Evolutionary conservation across 2,888 invertebrate genomes (phyloP), one percentile per base, ranked within the genome.

Genomic region (Heterodera filipjevi): DNA sequence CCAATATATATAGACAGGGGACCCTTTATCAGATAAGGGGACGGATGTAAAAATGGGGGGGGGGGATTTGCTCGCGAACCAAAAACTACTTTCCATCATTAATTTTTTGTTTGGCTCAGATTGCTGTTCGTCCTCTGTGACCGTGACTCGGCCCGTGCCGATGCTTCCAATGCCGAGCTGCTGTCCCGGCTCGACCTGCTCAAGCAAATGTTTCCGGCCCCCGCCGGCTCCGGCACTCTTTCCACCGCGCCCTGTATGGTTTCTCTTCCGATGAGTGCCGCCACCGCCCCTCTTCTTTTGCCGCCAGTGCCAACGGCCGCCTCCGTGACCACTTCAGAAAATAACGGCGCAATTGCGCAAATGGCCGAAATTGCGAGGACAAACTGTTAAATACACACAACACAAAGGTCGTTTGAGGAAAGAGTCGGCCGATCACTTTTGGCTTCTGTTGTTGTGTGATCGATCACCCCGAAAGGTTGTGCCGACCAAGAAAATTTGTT

Each of bases 111-210:
- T 6, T 3, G 2, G 44, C 75, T 79, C 39, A 81, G 81, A 64
- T 68, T 81, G 30, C 73, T 81, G 16, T 81, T 75, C 76, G 71
- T 77, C 19, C 59, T 82, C n/a, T 83, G 82, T n/a, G 66, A 59
- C 12, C 80, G 80, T 19, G 74, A 83, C 16, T 64, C 66, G 30
- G 71, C 77, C n/a, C 68, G 59, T 14, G 66, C 74, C 30, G 77
- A 64, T 27, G 64, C 53, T 22, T 77, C 79, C 46, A 81, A 74
- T 70, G 64, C 49, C 27, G 80, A 77, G 35, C 49, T 79, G 32
- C 46, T 79, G 49, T 27, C 71, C 14, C 66, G 76, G 27, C 30
- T 79, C 22, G 79, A 79, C n/a, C 78, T 79, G 32, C 53, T 79
- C n/a, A 79, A 78, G 32, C 39, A 64, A 39, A 22, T 75, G 27